phyloP scores from a whole-genome alignment of 2,113 vertebrate species.

The Amphiprion percula region DNA sequence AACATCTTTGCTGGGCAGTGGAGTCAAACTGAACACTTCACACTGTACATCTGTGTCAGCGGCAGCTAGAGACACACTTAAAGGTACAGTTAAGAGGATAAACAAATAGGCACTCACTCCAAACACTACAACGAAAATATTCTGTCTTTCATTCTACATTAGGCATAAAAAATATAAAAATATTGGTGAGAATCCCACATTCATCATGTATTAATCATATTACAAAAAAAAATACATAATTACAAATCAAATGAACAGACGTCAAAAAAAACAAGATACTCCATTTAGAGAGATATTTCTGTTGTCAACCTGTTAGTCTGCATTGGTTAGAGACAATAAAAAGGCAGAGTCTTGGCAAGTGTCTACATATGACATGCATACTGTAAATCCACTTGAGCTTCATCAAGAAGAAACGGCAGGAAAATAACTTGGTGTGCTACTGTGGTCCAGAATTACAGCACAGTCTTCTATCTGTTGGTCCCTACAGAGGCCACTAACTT shows the following conservation, averaged over 20 bases:
- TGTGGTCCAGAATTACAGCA: conserved; percentile 39
- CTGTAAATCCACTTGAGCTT: conserved; percentile 52
- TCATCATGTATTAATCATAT: conserved; percentile 27
- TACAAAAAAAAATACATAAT: neutral
- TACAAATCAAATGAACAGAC: conserved; percentile 29
- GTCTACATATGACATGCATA: conserved; percentile 20
- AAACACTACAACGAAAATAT: conserved; percentile 38
- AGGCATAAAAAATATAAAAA: neutral
- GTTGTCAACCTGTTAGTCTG: conserved; percentile 29
- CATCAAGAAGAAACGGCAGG: conserved; percentile 26
- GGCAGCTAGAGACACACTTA: conserved; percentile 49
- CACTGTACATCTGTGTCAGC: neutral
- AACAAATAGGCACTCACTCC: conserved; percentile 50
- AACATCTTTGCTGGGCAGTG: conserved; percentile 62
- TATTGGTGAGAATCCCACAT: conserved; percentile 35
- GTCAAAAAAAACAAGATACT: conserved; percentile 50
- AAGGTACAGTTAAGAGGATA: conserved; percentile 30
- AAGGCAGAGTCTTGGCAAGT: conserved; percentile 41
- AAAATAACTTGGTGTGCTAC: conserved; percentile 19
- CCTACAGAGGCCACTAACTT: conserved; percentile 8
- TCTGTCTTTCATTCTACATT: conserved; percentile 12
- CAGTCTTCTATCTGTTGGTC: conserved; percentile 29
- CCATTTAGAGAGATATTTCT: conserved; percentile 46
- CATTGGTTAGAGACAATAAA: conserved; percentile 24
- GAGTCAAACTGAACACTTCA: conserved; percentile 31